A percentile compares a stretch with the other conserved stretches of the same genome.
Conservation (phyloP, 2,113 vertebrate genomes). For the Thymallus thymallus region DNA sequence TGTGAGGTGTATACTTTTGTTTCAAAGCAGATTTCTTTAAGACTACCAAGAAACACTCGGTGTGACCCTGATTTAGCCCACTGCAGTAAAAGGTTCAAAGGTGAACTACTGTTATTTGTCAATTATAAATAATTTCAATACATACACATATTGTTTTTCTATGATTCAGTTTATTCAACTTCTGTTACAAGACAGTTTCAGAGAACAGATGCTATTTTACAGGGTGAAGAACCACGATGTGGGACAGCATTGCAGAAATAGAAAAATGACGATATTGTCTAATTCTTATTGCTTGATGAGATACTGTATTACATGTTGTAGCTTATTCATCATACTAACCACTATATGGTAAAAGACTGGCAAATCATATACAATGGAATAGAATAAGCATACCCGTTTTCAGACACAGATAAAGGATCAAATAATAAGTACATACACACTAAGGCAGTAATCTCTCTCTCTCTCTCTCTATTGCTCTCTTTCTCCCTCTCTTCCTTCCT, state of each 20-base stretch:
- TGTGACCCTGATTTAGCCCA: too few relatives aligned
- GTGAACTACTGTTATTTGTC: too few relatives aligned
- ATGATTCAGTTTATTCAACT: not conserved
- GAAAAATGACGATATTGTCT: not conserved
- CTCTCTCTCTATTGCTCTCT: too few relatives aligned
- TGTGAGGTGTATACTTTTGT: too few relatives aligned
- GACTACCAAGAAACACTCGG: too few relatives aligned
- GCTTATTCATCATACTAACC: not conserved
- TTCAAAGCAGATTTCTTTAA: too few relatives aligned
- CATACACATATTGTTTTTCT: too few relatives aligned
- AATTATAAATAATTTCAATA: too few relatives aligned
- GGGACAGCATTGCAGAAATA: not conserved
- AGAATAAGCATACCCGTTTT: not conserved
- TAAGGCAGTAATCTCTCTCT: not conserved
- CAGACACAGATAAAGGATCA: not conserved
- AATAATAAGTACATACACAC: not conserved
- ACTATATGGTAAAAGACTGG: constrained; percentile 8
- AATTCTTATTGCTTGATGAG: too few relatives aligned
- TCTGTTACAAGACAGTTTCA: not conserved
- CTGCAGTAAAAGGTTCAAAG: too few relatives aligned
- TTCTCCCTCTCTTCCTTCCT: too few relatives aligned
- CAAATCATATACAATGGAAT: constrained; percentile 6
- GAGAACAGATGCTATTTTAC: too few relatives aligned
- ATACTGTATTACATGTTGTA: not conserved
- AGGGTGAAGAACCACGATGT: not conserved